Evolutionary conservation across 2,888 invertebrate species (phyloP), one percentile per base, ranked within the genome.

Genomic region (Dysmachus trigonus): DNA sequence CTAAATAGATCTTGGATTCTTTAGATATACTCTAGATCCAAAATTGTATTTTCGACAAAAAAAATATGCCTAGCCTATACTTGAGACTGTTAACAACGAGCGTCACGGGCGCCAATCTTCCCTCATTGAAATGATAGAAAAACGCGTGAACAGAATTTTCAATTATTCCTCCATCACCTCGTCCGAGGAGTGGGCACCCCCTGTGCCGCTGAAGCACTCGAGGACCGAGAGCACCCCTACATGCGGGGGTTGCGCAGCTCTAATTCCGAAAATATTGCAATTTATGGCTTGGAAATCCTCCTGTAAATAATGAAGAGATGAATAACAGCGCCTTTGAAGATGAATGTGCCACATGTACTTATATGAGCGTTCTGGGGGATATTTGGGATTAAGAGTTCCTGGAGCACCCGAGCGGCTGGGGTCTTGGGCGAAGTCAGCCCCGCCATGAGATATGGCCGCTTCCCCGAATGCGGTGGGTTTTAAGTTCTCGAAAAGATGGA

Each of bases 251-350:
- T 82, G 82, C 62, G 82, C 82, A 27, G 27, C 33, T 82, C 53
- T 82, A 87, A 87, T 87, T 85, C 87, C 76, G 47, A 86, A 83
- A 87, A 87, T 87, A 87, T 86, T 87, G 87, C 87, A 87, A 87
- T 87, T 87, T 87, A 87, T 87, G 85, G 74, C 41, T 47, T 87
- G 87, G 87, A 87, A 87, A 87, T 87, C 87, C 87, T 87, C 83
- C 83, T 86, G 87, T 83, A 83, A 87, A 87, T 84, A 84, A 84
- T 84, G 72, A 84, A 84, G 72, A 72, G 84, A 84, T 84, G 84
- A 84, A 84, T 84, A 84, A 72, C 84, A 72, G 35, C 82, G 31
- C 30, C 73, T 82, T 82, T 82, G 82, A 82, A 82, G 62, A 82
- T 82, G 82, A 82, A 82, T 30, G 62, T 35, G 62, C 62, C 30